Percentiles rank a stretch among this genome's conserved stretches.
These are phyloP conservation scores for Limanda limanda DNA, from an alignment of 2,113 vertebrate genomes.

Conservation along the genomic window DNA sequence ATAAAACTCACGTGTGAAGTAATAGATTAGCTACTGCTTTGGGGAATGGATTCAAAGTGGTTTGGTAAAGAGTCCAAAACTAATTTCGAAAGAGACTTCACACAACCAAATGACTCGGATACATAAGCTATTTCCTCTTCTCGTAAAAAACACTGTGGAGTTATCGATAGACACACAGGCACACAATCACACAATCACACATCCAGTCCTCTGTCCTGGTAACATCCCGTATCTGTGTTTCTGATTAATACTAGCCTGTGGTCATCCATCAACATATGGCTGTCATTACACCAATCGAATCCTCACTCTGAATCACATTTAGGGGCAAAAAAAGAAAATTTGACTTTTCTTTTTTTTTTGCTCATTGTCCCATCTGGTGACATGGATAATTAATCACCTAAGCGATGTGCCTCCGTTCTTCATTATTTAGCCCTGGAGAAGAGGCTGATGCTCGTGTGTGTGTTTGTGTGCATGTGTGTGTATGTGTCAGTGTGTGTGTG, in stretches of 20 bases:
- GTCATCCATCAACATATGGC: slow-evolving; percentile 82
- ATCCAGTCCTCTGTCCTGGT: slow-evolving; percentile 40
- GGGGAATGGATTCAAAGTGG: neutral
- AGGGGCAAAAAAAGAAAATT: slow-evolving; percentile 53
- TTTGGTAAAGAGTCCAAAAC: neutral
- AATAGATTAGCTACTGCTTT: neutral
- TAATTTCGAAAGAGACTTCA: slow-evolving; percentile 5
- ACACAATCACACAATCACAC: neutral
- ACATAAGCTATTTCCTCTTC: neutral
- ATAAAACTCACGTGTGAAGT: neutral
- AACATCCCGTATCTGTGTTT: slow-evolving; percentile 72
- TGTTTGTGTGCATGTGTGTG: neutral
- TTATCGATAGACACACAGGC: neutral
- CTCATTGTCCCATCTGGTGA: slow-evolving; percentile 78
- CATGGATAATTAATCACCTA: slow-evolving; percentile 84
- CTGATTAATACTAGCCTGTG: slow-evolving; percentile 74
- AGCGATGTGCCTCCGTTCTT: slow-evolving; percentile 74
- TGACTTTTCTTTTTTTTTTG: slow-evolving; percentile 50
- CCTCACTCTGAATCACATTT: slow-evolving; percentile 75
- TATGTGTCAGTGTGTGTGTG: neutral
- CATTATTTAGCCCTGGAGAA: slow-evolving; percentile 77
- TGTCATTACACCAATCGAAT: slow-evolving; percentile 80
- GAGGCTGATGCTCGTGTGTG: slow-evolving; percentile 32
- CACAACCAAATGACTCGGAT: slow-evolving; percentile 9
- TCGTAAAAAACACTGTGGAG: neutral